Base-by-base conservation (phyloP, 2,113 vertebrate species). In the Scortum barcoo region DNA sequence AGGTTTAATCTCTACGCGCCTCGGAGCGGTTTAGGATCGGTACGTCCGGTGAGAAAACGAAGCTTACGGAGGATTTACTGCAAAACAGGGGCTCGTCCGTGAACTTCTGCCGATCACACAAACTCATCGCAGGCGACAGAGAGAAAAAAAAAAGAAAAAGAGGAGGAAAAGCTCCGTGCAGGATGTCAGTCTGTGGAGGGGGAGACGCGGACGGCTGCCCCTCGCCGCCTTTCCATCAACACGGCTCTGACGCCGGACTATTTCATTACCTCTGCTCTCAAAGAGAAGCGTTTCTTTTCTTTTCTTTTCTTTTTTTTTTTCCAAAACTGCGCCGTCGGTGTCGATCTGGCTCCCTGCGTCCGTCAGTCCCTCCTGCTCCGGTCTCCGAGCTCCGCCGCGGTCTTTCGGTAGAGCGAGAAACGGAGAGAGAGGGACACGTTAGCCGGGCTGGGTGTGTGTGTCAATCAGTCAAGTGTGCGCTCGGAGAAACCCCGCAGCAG, bases 381-480 rank as follows among this genome's bases (percentile, higher is more conserved):
- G 74, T 73, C 61, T 87, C 88, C 78, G 92, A 63, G 56, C 96
- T 95, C 93, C 90, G 88, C 85, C 84, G 81, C 86, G 65, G 79
- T 80, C 83, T 85, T 86, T 78, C 46, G 92, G 91, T 38, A 60
- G 95, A 92, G 63, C 53, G 54, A 83, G 94, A 95, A n/a, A n/a
- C n/a, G 94, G 63, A 94, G 92, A 95, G 94, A 95, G 94, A 91
- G 87, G 90, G 93, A 96, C 95, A 94, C 94, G 93, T 94, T 95
- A 96, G 96, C 93, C 93, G 94, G 94, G 51, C 82, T 81, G 71
- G 6, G 72, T 78, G 94, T 95, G 94, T 95, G 94, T 96, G 96
- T 94, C 94, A 94, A 91, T 97, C 97, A 97, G 95, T 96, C 96
- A 95, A 94, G 80, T 94, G 94, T 93, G 94, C 93, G 94, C 9